A percentile compares a stretch with the other conserved stretches of the same genome.
Evolutionary conservation across 2,113 vertebrate genomes (phyloP).

Genomic region (Lagopus muta): DNA sequence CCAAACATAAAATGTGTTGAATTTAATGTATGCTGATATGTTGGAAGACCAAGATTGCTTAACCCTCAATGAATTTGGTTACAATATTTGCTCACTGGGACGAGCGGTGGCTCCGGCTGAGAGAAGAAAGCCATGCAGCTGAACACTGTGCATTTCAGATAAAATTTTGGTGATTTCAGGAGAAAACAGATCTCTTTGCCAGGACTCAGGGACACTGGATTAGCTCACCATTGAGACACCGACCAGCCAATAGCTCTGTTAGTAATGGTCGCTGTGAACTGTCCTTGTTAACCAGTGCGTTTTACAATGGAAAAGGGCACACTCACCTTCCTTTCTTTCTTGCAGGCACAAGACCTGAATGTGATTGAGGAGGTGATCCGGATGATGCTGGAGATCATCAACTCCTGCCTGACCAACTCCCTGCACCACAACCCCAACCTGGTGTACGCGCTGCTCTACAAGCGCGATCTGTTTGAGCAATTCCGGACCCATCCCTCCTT

Average conservation of each 20-base stretch:
- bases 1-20: background rate
- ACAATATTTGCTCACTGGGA: background rate
- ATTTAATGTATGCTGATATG: background rate
- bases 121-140: background rate
- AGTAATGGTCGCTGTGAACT: background rate
- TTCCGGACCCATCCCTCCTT: slow-evolving; percentile 95
- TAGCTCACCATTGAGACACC: background rate
- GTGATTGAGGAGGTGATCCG: slow-evolving; percentile 99
- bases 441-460: slow-evolving; percentile 96
- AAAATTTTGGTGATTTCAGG: background rate
- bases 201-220: background rate
- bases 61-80: background rate
- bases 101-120: background rate
- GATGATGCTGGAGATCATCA: slow-evolving; percentile 99
- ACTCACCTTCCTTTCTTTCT: slow-evolving; percentile 31
- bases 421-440: slow-evolving; percentile 98
- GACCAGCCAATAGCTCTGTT: background rate
- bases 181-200: background rate
- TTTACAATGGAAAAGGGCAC: background rate
- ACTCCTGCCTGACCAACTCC: slow-evolving; percentile 94
- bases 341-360: slow-evolving; percentile 93
- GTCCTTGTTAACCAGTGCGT: background rate
- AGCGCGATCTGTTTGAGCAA: slow-evolving; percentile 97
- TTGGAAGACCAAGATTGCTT: background rate
- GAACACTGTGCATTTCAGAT: background rate